Percentiles rank a stretch among this genome's conserved stretches.
These are phyloP conservation scores for Parasteatoda tepidariorum DNA, from an alignment of 1,140 invertebrate species.

Conservation along the genomic window DNA sequence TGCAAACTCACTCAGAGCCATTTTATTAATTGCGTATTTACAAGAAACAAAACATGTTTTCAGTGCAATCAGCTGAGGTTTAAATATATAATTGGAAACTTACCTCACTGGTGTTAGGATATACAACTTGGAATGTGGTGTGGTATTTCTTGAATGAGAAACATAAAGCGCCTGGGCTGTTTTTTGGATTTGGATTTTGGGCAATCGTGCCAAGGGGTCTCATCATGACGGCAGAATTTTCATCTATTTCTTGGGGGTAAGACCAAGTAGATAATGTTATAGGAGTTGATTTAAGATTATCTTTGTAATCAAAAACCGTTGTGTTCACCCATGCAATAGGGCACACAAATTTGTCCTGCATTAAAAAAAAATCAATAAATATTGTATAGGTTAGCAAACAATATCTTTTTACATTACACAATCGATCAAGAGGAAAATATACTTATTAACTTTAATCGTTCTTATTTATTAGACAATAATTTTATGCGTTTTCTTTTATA, in stretches of 20 bases:
- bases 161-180: constrained; percentile 78
- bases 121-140: constrained; percentile 77
- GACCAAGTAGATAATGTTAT: constrained; percentile 92
- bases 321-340: constrained; percentile 94
- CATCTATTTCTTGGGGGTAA: constrained; percentile 79
- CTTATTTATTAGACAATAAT: too few species aligned
- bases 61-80: neutral
- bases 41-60: neutral
- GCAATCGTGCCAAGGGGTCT: constrained; percentile 88
- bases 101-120: constrained; percentile 78
- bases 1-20: too few species aligned
- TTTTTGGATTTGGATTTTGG: constrained; percentile 85
- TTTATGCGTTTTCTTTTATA: too few species aligned
- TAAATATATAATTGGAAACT: constrained; percentile 16
- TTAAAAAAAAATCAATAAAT: neutral
- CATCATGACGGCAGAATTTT: constrained; percentile 85
- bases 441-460: too few species aligned
- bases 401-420: too few species aligned
- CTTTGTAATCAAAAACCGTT: constrained; percentile 93
- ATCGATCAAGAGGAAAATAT: too few species aligned
- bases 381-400: too few species aligned
- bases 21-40: too few species aligned
- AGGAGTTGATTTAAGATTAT: constrained; percentile 84
- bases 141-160: constrained; percentile 82
- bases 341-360: constrained; percentile 79